Conservation (phyloP, 2,888 invertebrate species). For the Andrena camellia region DNA sequence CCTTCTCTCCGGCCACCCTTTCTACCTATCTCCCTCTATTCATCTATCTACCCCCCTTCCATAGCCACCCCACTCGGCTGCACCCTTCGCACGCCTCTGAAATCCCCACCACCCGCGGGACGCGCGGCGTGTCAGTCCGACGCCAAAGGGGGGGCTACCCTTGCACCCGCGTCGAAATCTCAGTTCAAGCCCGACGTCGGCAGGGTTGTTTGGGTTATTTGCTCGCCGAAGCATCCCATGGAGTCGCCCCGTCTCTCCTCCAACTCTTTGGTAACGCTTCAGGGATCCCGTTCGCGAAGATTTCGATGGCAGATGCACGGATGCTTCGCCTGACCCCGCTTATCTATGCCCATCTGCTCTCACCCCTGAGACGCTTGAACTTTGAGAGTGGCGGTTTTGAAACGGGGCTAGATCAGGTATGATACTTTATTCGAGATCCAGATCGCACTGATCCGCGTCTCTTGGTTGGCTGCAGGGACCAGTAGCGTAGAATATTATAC, state of each 20-base stretch:
- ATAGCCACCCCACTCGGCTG: slow-evolving; percentile 56
- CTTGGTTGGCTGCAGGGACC: too few species aligned
- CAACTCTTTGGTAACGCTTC: slow-evolving; percentile 1
- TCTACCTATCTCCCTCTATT: slow-evolving; percentile 58
- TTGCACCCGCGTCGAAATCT: slow-evolving; percentile 50
- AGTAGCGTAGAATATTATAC: too few species aligned
- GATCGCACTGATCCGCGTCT: too few species aligned
- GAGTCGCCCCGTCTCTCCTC: slow-evolving; percentile 4
- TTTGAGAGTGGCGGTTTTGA: not conserved
- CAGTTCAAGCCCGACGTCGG: slow-evolving; percentile 7
- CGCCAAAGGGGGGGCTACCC: slow-evolving; percentile 41
- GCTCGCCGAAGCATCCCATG: not conserved
- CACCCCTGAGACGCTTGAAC: not conserved
- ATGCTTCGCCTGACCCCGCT: not conserved
- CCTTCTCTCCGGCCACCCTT: slow-evolving; percentile 44
- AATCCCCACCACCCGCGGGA: slow-evolving; percentile 44
- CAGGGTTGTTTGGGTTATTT: slow-evolving; percentile 37
- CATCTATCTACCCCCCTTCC: slow-evolving; percentile 56
- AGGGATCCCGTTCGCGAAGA: slow-evolving; percentile 9
- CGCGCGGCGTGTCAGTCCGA: slow-evolving; percentile 33
- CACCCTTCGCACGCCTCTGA: slow-evolving; percentile 58
- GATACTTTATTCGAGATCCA: not conserved
- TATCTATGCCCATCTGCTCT: slow-evolving; percentile 11
- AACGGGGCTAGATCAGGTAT: not conserved
- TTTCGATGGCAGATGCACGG: not conserved